These are phyloP conservation scores for Ophioninae sp. DNA, from an alignment of 2,888 invertebrate species.

Conservation along the genomic window DNA sequence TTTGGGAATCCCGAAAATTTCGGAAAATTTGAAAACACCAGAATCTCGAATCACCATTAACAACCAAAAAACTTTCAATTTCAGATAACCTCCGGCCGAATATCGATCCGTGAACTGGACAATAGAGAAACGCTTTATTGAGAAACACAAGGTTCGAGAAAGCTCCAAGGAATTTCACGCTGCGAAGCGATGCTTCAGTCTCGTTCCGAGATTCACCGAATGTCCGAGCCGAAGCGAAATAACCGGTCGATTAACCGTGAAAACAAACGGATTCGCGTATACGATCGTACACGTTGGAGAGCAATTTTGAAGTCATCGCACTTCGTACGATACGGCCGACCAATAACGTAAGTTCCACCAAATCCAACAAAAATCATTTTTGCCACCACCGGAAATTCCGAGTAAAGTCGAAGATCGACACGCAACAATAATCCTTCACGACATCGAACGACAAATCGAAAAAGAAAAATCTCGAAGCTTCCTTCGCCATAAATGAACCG, in stretches of 20 bases:
- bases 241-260: slow-evolving; percentile 6
- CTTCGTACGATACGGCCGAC: no score
- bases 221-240: slow-evolving; percentile 11
- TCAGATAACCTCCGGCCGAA: not conserved
- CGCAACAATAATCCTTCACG: not conserved
- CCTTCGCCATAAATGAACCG: not conserved
- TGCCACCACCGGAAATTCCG: not conserved
- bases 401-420: not conserved
- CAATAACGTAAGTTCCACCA: no score
- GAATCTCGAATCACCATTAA: not conserved
- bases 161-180: not conserved
- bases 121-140: not conserved
- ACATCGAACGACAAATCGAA: not conserved
- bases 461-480: not conserved
- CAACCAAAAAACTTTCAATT: not conserved
- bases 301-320: no score
- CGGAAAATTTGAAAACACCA: not conserved
- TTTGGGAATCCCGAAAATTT: not conserved
- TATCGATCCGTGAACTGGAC: not conserved
- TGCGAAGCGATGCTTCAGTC: not conserved
- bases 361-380: no score
- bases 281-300: not conserved
- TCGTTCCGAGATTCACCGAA: not conserved
- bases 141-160: slow-evolving; percentile 16
- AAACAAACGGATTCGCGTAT: not conserved